Evolutionary conservation across 2,888 invertebrate genomes (phyloP), one percentile per base, ranked within the genome.

Genomic region (Dryomyza anilis): DNA sequence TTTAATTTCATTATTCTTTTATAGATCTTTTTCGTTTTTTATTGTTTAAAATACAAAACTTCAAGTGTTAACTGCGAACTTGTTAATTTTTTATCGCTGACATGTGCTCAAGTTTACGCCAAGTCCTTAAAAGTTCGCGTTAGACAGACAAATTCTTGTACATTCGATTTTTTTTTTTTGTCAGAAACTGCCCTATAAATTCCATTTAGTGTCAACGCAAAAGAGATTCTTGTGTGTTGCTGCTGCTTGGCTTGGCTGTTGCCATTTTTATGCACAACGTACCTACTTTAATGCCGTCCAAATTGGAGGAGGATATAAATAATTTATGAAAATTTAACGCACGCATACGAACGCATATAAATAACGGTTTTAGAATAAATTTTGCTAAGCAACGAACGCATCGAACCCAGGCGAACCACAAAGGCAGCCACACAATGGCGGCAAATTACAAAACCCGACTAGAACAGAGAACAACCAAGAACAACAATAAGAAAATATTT

Each of bases 281-380:
- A 7, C 27, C 14, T n/a, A 25, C 5, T 50, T 50, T 25, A n/a
- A 50, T 14, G 16, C 3, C 19, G 33, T 14, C 19, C 55, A 55
- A n/a, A 16, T 21, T 33, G n/a, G 36, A 53, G 21, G 23, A n/a
- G 36, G 23, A 36, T 36, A 36, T 55, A 33, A 36, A 36, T 23
- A 55, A 55, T 55, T 33, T 36, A 36, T 58, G 45, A 46, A 29
- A 58, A 58, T 45, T 58, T 45, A 45, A 29, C 45, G 27, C 45
- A 58, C 70, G 63, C 64, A 64, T 68, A 68, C 64, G 64, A 64
- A 66, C 66, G 70, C 68, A 66, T 55, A 68, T 67, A 70, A 70
- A 70, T 68, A 68, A 70, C 58, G 66, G 52, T 46, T 58, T 45
- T 45, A 45, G 45, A 58, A 45, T 45, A 58, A 58, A 58, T 46